These are phyloP conservation scores for Notospermus geniculatus DNA, from an alignment of 1,140 invertebrate genomes.

Conservation along the genomic window DNA sequence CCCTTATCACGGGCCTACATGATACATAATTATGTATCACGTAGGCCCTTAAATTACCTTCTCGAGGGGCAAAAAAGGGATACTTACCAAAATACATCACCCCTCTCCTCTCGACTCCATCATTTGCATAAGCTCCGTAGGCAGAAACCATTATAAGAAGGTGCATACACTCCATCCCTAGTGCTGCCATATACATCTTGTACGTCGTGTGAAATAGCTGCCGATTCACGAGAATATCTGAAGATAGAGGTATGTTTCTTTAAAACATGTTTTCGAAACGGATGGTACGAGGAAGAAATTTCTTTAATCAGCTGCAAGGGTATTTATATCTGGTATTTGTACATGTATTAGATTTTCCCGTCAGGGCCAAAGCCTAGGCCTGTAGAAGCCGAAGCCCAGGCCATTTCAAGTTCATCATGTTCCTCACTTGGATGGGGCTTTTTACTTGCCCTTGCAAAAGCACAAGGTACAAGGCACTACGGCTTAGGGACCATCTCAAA, in stretches of 20 bases:
- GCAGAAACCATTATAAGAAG: conserved; percentile 66
- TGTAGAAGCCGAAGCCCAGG: not conserved
- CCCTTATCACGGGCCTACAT: no score
- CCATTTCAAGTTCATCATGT: not conserved
- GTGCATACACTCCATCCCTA: conserved; percentile 63
- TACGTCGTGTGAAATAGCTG: conserved; percentile 85
- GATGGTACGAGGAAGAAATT: conserved; percentile 38
- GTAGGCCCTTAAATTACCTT: no score
- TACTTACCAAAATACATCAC: conserved; percentile 64
- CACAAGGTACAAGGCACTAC: no score
- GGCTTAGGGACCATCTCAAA: no score
- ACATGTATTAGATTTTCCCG: no score
- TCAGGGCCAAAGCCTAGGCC: not conserved
- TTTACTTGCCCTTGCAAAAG: no score
- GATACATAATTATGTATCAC: no score
- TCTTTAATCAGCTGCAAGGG: conserved; percentile 10
- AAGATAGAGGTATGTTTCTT: conserved; percentile 28
- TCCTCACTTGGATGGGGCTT: no score
- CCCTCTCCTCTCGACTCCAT: conserved; percentile 63
- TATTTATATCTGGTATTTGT: not conserved
- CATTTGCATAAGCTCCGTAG: conserved; percentile 69
- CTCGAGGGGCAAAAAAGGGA: not conserved
- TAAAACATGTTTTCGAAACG: conserved; percentile 17
- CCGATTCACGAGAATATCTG: conserved; percentile 69
- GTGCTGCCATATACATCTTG: conserved; percentile 75